Conservation (phyloP, 2,888 invertebrate genomes). For the Cerastis rubricosa region DNA sequence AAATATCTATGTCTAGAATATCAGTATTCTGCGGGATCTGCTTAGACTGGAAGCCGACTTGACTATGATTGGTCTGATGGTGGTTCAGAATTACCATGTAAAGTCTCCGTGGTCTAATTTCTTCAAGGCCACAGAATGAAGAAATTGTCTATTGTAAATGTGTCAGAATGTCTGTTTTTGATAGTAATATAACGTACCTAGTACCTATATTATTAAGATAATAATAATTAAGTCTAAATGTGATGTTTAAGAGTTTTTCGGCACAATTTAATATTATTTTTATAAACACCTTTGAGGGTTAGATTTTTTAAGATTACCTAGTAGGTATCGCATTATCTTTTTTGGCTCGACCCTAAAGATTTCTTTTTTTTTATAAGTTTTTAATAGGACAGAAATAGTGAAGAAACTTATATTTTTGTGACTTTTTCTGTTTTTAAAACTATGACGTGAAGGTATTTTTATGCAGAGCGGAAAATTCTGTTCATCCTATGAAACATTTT, state of each 20-base stretch:
- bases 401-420: background rate
- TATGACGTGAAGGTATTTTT: background rate
- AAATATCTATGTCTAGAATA: slow-evolving; percentile 24
- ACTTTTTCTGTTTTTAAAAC: background rate
- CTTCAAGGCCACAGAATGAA: slow-evolving; percentile 19
- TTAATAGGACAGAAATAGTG: background rate
- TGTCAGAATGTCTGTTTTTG: slow-evolving; percentile 43
- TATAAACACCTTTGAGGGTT: slow-evolving; percentile 32
- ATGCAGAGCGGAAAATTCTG: background rate
- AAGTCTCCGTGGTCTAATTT: slow-evolving; percentile 17
- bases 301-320: slow-evolving; percentile 43
- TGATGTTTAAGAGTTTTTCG: slow-evolving; percentile 46
- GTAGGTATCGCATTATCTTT: background rate
- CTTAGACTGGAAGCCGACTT: background rate
- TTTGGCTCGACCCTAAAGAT: background rate
- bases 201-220: slow-evolving; percentile 26
- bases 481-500: too few species aligned
- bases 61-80: background rate
- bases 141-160: slow-evolving; percentile 23
- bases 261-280: slow-evolving; percentile 56
- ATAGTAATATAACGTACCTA: slow-evolving; percentile 33
- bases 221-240: slow-evolving; percentile 34
- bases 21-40: slow-evolving; percentile 32
- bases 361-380: background rate
- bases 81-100: slow-evolving; percentile 11